A percentile compares a stretch with the other conserved stretches of the same genome.
Evolutionary conservation across 2,888 invertebrate genomes (phyloP).

Genomic region (Acanthosepion esculentum): DNA sequence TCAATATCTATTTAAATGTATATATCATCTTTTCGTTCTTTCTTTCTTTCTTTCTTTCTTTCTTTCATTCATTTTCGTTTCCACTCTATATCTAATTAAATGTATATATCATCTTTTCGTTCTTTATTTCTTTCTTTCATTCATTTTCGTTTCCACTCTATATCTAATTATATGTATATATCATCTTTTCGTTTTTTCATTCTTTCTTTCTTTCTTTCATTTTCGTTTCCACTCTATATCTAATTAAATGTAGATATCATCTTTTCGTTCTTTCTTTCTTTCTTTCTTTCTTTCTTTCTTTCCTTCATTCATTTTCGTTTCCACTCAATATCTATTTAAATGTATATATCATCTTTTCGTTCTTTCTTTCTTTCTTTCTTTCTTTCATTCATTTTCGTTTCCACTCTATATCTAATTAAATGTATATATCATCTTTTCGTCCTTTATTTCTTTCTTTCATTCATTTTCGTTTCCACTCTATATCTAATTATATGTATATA

Average conservation of each 20-base stretch:
- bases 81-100: not conserved
- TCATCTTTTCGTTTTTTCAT: not conserved
- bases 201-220: not conserved
- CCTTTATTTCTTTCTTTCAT: not conserved
- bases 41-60: too few relatives aligned
- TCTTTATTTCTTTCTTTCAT: too few relatives aligned
- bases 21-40: not conserved
- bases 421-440: not conserved
- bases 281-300: too few relatives aligned
- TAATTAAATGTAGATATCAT: not conserved
- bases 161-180: not conserved
- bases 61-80: not conserved
- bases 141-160: not conserved
- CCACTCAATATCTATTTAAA: not conserved
- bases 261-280: not conserved
- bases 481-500: not conserved
- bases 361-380: too few relatives aligned
- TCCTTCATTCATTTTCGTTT: not conserved
- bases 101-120: not conserved
- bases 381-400: not conserved
- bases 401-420: not conserved
- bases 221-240: not conserved
- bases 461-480: not conserved
- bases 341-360: too few relatives aligned
- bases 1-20: not conserved